Conservation (phyloP, 1,140 invertebrate genomes). For the Eubasilissa regina region DNA sequence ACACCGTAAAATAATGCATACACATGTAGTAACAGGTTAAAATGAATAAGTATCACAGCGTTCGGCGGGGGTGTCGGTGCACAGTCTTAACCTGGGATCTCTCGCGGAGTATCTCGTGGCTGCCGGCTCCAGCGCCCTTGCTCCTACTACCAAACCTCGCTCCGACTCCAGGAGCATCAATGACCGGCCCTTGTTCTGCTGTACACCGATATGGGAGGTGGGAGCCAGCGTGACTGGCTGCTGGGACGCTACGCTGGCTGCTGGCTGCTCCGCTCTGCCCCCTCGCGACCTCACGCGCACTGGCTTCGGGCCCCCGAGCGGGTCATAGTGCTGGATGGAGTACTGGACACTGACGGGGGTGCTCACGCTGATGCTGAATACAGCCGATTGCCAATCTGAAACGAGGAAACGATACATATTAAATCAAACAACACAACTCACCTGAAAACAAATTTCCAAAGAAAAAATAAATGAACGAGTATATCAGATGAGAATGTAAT, state of each 20-base stretch:
- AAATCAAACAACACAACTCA: too few species aligned
- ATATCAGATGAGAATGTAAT: too few species aligned
- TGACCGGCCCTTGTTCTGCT: constrained; percentile 57
- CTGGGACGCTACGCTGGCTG: too few species aligned
- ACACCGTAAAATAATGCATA: constrained; percentile 36
- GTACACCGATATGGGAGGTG: constrained; percentile 13
- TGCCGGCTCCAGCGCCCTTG: constrained; percentile 67
- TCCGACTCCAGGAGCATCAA: constrained; percentile 69
- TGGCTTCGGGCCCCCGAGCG: background rate
- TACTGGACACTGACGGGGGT: background rate
- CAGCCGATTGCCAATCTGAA: constrained; percentile 3
- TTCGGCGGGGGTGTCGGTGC: constrained; percentile 28
- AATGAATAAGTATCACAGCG: constrained; percentile 40
- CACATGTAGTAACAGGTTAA: constrained; percentile 51
- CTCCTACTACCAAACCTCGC: constrained; percentile 67
- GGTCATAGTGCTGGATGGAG: constrained; percentile 14
- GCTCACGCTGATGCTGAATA: background rate
- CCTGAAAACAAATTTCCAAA: too few species aligned
- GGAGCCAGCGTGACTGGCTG: constrained; percentile 36
- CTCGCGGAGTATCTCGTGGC: constrained; percentile 69
- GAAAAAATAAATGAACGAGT: too few species aligned
- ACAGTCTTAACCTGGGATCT: constrained; percentile 70
- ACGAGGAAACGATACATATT: background rate
- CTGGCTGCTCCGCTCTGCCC: background rate
- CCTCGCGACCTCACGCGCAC: background rate